A percentile compares a stretch with the other conserved stretches of the same genome.
These are phyloP conservation scores for Leguminivora glycinivorella DNA, from an alignment of 1,140 invertebrate genomes.

Conservation along the genomic window DNA sequence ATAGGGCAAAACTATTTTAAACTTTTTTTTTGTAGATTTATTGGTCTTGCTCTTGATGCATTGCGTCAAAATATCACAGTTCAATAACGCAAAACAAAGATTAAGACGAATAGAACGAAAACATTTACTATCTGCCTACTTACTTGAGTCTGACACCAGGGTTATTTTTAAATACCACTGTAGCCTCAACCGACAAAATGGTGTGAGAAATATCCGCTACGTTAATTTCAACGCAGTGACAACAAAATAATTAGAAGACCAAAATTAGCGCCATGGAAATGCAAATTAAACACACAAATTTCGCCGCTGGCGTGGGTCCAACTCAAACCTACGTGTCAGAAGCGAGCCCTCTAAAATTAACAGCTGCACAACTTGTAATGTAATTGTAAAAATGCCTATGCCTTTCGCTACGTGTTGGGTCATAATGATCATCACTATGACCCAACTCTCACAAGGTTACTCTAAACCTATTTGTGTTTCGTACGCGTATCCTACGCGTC, in stretches of 20 bases:
- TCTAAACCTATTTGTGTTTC: too few species aligned
- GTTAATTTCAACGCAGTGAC: conserved; percentile 7
- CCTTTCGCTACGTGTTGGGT: too few species aligned
- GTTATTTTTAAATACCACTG: not conserved
- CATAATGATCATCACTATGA: too few species aligned
- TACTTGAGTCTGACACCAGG: not conserved
- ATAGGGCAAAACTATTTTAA: too few species aligned
- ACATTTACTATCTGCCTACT: too few species aligned
- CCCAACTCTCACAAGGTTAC: too few species aligned
- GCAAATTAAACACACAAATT: conserved; percentile 15
- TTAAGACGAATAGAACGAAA: too few species aligned
- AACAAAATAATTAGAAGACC: conserved; percentile 15
- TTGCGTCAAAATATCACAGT: too few species aligned
- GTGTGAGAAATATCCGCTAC: conserved; percentile 11
- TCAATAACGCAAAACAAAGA: too few species aligned
- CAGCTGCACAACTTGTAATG: conserved; percentile 2
- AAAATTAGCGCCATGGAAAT: conserved; percentile 10
- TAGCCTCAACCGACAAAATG: not conserved
- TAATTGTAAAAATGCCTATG: not conserved
- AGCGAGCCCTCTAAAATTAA: conserved; percentile 2
- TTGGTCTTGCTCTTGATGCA: too few species aligned
- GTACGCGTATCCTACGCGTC: too few species aligned
- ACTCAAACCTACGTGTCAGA: conserved; percentile 6
- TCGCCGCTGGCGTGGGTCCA: conserved; percentile 5
- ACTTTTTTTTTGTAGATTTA: too few species aligned